Base-by-base conservation (phyloP, 1,140 invertebrate genomes). In the Thaumatotibia leucotreta region DNA sequence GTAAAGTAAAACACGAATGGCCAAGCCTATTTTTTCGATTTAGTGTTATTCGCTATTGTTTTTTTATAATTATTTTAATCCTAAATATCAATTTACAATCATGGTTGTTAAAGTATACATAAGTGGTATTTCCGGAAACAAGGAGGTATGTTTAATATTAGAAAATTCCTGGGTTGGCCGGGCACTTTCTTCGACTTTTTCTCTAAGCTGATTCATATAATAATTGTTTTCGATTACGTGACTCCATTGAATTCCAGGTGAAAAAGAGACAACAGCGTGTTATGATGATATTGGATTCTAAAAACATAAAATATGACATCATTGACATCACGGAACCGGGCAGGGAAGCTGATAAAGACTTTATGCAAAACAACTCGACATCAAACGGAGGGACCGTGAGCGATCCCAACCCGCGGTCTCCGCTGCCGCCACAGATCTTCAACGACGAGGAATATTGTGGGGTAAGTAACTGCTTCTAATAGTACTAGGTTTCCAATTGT, bases 261-360 rank as follows among this genome's bases (percentile, higher is more conserved):
- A 98, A 98, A 90, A 98, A 98, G 86, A 93, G 97, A 74, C 98
- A 99, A 86, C 96, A 98, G 84, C 93, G 97, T 67, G 96, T 98
- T 20, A 89, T 96, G 65, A 97, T 98, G 94, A 97, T 98, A 80
- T 91, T 99, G 73, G 96, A 98, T 79, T 97, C 96, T 76, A 96
- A 97, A 92, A 95, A 94, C 86, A 95, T 99, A 75, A 93, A 95
- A 68, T 98, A 97, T 91, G 95, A 97, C 87, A 92, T 95, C 17
- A 95, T 99, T 74, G 98, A 99, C 88, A 98, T 99, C 77, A 96
- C 97, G 32, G 97, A 98, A 86, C 97, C 97, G 17, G 95, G 95
- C 32, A 95, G 95, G 84, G 97, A 98, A 88, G 91, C 94, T 61
- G 95, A 97, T 54, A 97, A 97, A 89, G 96, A 97, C 76, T 97